phyloP scores from a whole-genome alignment of 2,888 invertebrate genomes.

The Lithophane semibrunnea region DNA sequence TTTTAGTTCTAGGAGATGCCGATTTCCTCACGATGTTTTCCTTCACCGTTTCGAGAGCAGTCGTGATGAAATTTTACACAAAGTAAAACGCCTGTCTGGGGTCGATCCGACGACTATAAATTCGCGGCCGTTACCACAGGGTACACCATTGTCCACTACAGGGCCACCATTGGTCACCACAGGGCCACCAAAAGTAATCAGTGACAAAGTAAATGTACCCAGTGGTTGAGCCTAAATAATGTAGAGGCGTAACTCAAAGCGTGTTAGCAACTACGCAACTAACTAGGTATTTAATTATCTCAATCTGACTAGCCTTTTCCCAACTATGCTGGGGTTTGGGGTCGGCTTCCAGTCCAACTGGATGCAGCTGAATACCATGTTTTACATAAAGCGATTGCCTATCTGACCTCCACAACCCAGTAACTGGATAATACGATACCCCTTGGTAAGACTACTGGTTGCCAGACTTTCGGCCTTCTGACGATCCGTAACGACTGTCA shows the following conservation, averaged over 20 bases:
- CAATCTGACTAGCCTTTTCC: not conserved
- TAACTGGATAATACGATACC: not conserved
- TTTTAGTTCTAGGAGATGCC: no score
- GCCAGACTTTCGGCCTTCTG: no score
- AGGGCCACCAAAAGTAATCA: not conserved
- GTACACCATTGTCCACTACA: no score
- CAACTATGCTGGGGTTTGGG: not conserved
- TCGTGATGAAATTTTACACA: no score
- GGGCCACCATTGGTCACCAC: no score
- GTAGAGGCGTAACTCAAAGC: slow-evolving; percentile 18
- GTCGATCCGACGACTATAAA: no score
- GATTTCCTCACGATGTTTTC: no score
- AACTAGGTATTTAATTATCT: slow-evolving; percentile 1
- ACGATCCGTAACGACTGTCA: no score
- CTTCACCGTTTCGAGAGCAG: no score
- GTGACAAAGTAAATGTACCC: slow-evolving; percentile 7
- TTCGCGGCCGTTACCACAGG: no score
- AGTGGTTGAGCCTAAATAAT: not conserved
- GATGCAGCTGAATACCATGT: not conserved
- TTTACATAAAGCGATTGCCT: not conserved
- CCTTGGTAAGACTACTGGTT: not conserved
- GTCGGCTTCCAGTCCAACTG: not conserved
- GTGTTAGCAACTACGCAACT: not conserved
- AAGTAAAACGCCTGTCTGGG: no score
- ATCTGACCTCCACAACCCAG: no score